Percentiles rank a stretch among this genome's conserved stretches.
These are phyloP conservation scores for Diplosoma virens DNA, from an alignment of 23 tunicate genomes.

Conservation along the genomic window DNA sequence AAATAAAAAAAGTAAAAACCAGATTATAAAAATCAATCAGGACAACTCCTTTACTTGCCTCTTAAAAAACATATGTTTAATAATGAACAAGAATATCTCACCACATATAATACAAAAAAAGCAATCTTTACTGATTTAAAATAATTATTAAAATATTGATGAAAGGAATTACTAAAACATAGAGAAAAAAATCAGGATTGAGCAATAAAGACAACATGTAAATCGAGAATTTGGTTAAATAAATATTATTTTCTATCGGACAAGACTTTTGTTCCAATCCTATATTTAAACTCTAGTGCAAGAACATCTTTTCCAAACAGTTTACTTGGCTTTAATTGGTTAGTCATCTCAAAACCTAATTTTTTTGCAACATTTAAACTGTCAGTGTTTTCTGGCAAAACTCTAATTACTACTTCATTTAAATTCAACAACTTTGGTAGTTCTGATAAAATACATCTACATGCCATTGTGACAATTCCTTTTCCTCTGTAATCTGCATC, in stretches of 20 bases:
- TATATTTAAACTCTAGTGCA: background rate
- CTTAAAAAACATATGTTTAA: no score
- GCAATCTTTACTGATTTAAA: no score
- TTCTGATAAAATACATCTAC: background rate
- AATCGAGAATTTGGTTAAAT: no score
- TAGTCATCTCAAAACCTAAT: background rate
- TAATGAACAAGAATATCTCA: no score
- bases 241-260: no score
- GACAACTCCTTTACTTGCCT: no score
- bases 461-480: conserved; percentile 33
- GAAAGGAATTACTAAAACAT: no score
- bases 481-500: conserved; percentile 29
- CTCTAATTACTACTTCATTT: background rate
- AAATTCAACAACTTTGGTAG: background rate
- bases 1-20: no score
- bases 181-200: background rate
- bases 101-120: no score
- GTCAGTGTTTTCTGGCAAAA: background rate
- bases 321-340: background rate
- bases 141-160: no score
- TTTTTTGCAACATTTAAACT: background rate
- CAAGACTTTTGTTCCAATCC: no score
- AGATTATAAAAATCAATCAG: no score
- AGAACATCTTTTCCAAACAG: background rate
- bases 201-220: background rate